These are phyloP conservation scores for Microtus oregoni DNA, from an alignment of 2,113 vertebrate genomes.

Conservation along the genomic window DNA sequence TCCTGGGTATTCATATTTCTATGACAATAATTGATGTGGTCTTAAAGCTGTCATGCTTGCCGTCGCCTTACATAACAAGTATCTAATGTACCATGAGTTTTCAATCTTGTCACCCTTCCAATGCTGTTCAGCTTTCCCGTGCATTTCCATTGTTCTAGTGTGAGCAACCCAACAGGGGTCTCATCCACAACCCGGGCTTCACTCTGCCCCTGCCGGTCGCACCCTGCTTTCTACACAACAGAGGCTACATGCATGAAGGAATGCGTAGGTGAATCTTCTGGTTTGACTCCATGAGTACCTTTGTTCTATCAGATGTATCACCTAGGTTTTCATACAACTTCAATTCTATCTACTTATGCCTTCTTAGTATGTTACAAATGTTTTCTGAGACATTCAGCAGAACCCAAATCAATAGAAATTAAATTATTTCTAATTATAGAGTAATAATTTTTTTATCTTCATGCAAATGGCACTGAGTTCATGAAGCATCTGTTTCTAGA, in stretches of 20 bases:
- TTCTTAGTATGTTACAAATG: constrained; percentile 37
- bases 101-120: constrained; percentile 17
- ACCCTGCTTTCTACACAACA: not conserved
- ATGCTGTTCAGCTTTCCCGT: not conserved
- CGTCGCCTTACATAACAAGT: not conserved
- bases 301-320: constrained; percentile 25
- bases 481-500: not conserved
- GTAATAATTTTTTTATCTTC: not conserved
- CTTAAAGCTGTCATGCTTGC: constrained; percentile 16
- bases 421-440: constrained; percentile 25
- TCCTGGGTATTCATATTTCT: constrained; percentile 54
- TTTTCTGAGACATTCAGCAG: constrained; percentile 9
- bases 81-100: not conserved
- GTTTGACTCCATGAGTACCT: constrained; percentile 23
- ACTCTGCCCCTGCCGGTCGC: not conserved
- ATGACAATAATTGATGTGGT: constrained; percentile 41
- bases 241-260: not conserved
- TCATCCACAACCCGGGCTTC: not conserved
- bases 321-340: constrained; percentile 45
- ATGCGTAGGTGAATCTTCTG: constrained; percentile 17
- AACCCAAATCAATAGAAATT: constrained; percentile 35
- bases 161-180: not conserved
- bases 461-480: not conserved
- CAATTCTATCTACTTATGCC: not conserved
- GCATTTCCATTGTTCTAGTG: not conserved